A percentile compares a stretch with the other conserved stretches of the same genome.
These are phyloP conservation scores for Latrodectus hesperus DNA, from an alignment of 2,888 invertebrate genomes.

Conservation along the genomic window DNA sequence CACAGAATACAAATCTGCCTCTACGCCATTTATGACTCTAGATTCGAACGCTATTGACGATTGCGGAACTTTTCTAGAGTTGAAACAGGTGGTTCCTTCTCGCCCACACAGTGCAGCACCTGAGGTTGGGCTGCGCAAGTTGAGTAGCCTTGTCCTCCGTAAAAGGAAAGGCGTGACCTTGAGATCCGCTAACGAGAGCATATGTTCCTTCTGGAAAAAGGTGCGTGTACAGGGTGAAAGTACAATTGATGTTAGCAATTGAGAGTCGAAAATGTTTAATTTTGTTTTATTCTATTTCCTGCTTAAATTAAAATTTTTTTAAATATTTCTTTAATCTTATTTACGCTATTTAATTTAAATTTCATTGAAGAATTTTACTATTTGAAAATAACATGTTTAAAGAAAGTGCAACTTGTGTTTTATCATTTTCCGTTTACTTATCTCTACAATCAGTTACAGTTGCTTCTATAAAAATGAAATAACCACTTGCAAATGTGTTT, in stretches of 20 bases:
- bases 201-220: constrained; percentile 3
- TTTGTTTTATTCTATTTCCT: too few relatives aligned
- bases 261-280: too few relatives aligned
- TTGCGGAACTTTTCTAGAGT: background rate
- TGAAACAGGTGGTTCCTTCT: constrained; percentile 33
- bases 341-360: background rate
- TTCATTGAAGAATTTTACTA: background rate
- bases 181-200: constrained; percentile 40
- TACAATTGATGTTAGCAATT: background rate
- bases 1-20: too few relatives aligned
- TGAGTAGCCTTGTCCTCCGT: constrained; percentile 58
- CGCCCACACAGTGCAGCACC: constrained; percentile 21
- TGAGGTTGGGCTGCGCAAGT: constrained; percentile 16
- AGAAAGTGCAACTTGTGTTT: too few relatives aligned
- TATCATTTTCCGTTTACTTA: too few relatives aligned
- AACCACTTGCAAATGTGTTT: too few relatives aligned
- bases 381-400: too few relatives aligned
- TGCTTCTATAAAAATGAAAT: too few relatives aligned
- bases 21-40: too few relatives aligned
- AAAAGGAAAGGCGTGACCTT: constrained; percentile 63
- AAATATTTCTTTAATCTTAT: background rate
- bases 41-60: background rate
- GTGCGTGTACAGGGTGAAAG: background rate
- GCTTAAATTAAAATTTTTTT: too few relatives aligned
- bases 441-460: too few relatives aligned